These are phyloP conservation scores for Linyphia triangularis DNA, from an alignment of 2,888 invertebrate species.

Conservation along the genomic window DNA sequence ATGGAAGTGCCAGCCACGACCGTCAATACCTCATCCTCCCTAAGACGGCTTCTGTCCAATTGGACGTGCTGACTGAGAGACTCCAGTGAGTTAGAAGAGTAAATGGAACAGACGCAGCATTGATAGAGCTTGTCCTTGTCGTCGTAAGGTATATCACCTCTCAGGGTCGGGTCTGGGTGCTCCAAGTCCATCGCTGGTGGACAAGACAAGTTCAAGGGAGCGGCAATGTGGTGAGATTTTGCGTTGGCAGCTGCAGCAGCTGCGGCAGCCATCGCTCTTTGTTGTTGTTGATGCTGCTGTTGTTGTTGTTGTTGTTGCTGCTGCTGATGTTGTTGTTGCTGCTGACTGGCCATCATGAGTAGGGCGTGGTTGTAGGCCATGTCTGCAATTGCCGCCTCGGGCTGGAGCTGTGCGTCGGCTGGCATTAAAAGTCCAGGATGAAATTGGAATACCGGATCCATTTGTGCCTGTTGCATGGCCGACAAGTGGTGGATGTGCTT, in stretches of 20 bases:
- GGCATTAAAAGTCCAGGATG: constrained; percentile 78
- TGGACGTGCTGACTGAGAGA: constrained; percentile 94
- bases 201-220: constrained; percentile 67
- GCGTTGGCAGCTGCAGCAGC: constrained; percentile 71
- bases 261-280: constrained; percentile 40
- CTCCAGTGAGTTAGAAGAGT: constrained; percentile 93
- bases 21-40: constrained; percentile 91
- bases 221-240: constrained; percentile 58
- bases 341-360: constrained; percentile 88
- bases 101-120: constrained; percentile 96
- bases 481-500: constrained; percentile 96
- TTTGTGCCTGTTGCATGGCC: constrained; percentile 83
- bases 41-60: constrained; percentile 92
- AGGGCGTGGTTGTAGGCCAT: constrained; percentile 97
- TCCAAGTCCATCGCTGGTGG: constrained; percentile 86
- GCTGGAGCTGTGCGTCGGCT: constrained; percentile 83
- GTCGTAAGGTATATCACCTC: constrained; percentile 78
- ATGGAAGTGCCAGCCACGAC: constrained; percentile 94
- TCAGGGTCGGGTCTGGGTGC: constrained; percentile 89
- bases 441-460: constrained; percentile 79
- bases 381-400: constrained; percentile 94
- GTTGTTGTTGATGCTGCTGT: constrained; percentile 53
- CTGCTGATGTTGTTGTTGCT: constrained; percentile 80
- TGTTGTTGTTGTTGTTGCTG: constrained; percentile 68
- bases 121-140: constrained; percentile 85